Conservation (phyloP, 2,797 vertebrate genomes). For the Moxostoma hubbsi region DNA sequence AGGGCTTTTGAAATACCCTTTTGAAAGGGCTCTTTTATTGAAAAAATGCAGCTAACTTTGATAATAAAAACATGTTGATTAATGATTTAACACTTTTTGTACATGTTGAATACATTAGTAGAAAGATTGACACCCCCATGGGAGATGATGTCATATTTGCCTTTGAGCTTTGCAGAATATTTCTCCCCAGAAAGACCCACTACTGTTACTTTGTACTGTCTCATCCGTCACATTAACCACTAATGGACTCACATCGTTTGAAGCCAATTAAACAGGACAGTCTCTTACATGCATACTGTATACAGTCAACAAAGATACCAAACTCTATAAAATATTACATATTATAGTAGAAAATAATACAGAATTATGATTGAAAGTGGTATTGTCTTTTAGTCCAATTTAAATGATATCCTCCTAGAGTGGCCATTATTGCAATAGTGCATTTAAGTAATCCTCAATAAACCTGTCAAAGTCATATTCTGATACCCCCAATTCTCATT, state of each 20-base stretch:
- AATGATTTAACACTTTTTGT: slow-evolving; percentile 18
- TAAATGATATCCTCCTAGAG: neutral
- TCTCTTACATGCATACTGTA: neutral
- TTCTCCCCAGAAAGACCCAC: slow-evolving; percentile 30
- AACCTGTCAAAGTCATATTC: too few relatives aligned
- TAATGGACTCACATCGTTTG: neutral
- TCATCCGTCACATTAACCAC: slow-evolving; percentile 3
- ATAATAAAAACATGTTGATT: neutral
- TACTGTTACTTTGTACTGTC: slow-evolving; percentile 24
- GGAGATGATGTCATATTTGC: slow-evolving; percentile 58
- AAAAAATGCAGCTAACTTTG: too few relatives aligned
- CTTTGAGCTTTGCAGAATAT: slow-evolving; percentile 43
- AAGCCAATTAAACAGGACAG: neutral
- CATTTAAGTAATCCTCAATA: too few relatives aligned
- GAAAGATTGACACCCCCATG: slow-evolving; percentile 50
- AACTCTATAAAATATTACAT: neutral
- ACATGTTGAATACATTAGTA: slow-evolving; percentile 28
- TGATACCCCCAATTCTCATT: too few relatives aligned
- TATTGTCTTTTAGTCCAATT: neutral
- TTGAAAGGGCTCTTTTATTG: neutral
- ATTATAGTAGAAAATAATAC: neutral
- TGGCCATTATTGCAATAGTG: neutral
- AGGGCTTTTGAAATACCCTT: too few relatives aligned
- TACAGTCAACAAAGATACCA: neutral
- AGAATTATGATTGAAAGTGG: neutral